These are phyloP conservation scores for Tetramorium alpestre DNA, from an alignment of 1,140 invertebrate genomes.

Conservation along the genomic window DNA sequence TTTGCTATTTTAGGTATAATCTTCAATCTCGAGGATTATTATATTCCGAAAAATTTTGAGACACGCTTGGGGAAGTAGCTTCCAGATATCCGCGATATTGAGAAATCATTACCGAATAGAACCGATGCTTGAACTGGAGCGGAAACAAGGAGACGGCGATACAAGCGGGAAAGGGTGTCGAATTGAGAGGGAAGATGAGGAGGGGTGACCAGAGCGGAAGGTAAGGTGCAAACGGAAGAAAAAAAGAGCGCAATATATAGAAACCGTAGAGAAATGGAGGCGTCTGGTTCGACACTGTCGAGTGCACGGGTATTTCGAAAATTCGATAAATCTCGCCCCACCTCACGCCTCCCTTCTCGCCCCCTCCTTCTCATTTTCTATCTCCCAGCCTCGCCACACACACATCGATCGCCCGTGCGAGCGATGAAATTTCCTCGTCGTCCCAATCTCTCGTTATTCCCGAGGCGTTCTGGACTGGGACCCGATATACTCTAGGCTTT, in stretches of 20 bases:
- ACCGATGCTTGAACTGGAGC: neutral
- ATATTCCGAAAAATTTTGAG: neutral
- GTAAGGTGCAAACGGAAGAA: constrained; percentile 35
- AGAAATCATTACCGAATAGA: constrained; percentile 42
- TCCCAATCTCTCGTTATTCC: constrained; percentile 72
- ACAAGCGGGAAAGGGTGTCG: constrained; percentile 24
- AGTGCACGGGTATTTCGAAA: constrained; percentile 77
- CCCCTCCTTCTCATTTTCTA: neutral
- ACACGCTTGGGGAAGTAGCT: neutral
- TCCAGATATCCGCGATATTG: constrained; percentile 32
- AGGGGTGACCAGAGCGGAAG: constrained; percentile 3
- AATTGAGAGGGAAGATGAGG: neutral
- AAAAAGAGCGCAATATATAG: constrained; percentile 40
- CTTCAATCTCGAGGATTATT: constrained; percentile 24
- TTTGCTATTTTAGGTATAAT: neutral
- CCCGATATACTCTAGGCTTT: constrained; percentile 70
- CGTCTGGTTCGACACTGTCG: constrained; percentile 72
- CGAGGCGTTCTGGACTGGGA: constrained; percentile 66
- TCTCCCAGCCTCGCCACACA: constrained; percentile 46
- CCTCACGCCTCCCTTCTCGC: neutral
- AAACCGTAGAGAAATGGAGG: constrained; percentile 65
- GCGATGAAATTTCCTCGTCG: constrained; percentile 76
- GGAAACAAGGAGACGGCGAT: constrained; percentile 47
- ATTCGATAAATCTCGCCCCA: constrained; percentile 76
- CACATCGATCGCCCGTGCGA: constrained; percentile 70